These are phyloP conservation scores for Dascillus cervinus DNA, from an alignment of 2,888 invertebrate species.

Conservation along the genomic window DNA sequence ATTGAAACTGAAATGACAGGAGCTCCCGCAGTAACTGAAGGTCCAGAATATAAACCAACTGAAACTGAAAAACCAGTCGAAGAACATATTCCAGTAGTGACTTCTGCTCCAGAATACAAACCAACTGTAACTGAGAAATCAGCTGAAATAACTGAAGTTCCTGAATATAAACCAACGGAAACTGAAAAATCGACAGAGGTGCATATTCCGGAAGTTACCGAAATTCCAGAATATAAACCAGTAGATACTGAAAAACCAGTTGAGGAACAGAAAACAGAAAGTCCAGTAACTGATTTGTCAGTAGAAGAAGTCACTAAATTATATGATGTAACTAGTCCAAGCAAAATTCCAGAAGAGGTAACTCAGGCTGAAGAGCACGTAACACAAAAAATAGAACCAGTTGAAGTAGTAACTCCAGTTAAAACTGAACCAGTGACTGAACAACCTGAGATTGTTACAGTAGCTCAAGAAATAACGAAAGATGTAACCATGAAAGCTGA, in stretches of 20 bases:
- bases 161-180: slow-evolving; percentile 2
- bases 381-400: too few species aligned
- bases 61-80: slow-evolving; percentile 3
- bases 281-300: slow-evolving; percentile 6
- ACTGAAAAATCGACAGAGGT: slow-evolving; percentile 3
- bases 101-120: slow-evolving; percentile 8
- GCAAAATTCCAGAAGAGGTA: too few species aligned
- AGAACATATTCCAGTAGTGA: slow-evolving; percentile 6
- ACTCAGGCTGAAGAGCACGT: too few species aligned
- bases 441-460: too few species aligned
- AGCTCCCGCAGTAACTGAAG: slow-evolving; percentile 6
- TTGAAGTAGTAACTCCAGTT: too few species aligned
- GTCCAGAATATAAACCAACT: slow-evolving; percentile 11
- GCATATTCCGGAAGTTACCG: slow-evolving; percentile 7
- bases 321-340: slow-evolving; percentile 3
- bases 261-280: slow-evolving; percentile 3
- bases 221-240: slow-evolving; percentile 12
- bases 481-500: slow-evolving; percentile 6
- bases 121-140: slow-evolving; percentile 8
- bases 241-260: neutral
- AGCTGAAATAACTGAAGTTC: slow-evolving; percentile 8
- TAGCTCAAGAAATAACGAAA: too few species aligned
- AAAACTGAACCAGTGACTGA: too few species aligned
- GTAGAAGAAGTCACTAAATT: slow-evolving; percentile 6
- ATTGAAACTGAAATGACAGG: slow-evolving; percentile 8